Evolutionary conservation across 1,140 invertebrate genomes (phyloP), one percentile per base, ranked within the genome.

Genomic region (Drosophila lacertosa): DNA sequence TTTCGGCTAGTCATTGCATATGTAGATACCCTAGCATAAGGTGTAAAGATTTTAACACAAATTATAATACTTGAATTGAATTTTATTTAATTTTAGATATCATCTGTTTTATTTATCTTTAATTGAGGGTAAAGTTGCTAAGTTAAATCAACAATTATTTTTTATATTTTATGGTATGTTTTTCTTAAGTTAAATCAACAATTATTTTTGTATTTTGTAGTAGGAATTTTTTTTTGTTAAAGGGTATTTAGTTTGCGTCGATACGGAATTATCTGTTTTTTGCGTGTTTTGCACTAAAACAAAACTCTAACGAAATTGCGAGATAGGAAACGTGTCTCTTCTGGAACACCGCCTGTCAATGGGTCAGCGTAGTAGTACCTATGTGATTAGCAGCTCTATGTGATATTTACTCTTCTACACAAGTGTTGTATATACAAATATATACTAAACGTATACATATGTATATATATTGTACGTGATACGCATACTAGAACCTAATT

Each of bases 301-400:
- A 51, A 20, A 51, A 18, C 4, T 10, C 16, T 45, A n/a, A n/a
- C 4, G 15, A 24, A 29, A 22, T 15, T 9, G 50, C 3, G 33
- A 37, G 18, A 53, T 5, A 1, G 42, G 20, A 24, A 45, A 24
- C 20, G 42, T 10, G 13, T 35, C 9, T 10, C 4, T n/a, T 9
- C 18, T 32, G 18, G 33, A 51, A 10, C 37, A 44, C 26, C 53
- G 40, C 40, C 26, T 32, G 11, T 44, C 15, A 20, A 35, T 51
- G 62, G 40, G 62, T 47, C 40, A 64, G 29, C 10, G 22, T 29
- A 7, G 15, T 24, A 29, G 15, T 10, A 22, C 15, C 20, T 18
- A n/a, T 29, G 15, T 55, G 40, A 69, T 64, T 69, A 64, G 50
- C 66, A 50, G 2, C 4, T 32, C 4, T 32, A 13, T 40, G 13